Evolutionary conservation across 2,113 vertebrate species (phyloP), one percentile per base, ranked within the genome.

Genomic region (Lutjanus erythropterus): DNA sequence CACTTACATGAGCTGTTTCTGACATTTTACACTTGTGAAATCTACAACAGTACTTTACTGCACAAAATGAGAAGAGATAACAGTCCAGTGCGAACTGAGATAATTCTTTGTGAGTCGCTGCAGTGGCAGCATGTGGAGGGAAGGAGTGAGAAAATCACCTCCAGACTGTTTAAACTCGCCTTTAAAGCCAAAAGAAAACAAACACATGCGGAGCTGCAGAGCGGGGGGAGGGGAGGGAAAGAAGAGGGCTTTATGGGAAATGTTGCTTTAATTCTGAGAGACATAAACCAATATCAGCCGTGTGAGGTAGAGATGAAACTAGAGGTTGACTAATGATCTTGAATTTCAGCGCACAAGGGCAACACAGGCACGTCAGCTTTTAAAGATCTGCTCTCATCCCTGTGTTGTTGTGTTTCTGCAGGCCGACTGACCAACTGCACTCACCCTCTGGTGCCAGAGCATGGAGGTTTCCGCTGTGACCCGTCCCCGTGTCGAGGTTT

Each of bases 401-500:
- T 1, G 7, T 62, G 19, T 29, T 21, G n/a, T 9, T 64, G 39
- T 74, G 49, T 68, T n/a, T 27, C 42, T 50, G 12, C 85, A 94
- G 94, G 92, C 76, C 82, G 74, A 33, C 70, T 75, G 70, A 80
- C 35, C 65, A 94, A 95, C 84, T 95, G 95, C 83, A 81, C 75
- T 4, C 89, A 94, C 74, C 95, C 95, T 0, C 68, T 95, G 71
- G 74, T 94, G 5, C 90, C 89, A 0, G 94, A 95, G 50, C 91
- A 94, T 21, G 94, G 92, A 3, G 91, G 94, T 3, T 95, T 95
- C 89, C 92, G 87, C 81, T 95, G 95, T 3, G 88, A 93, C 0
- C 91, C 94, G 4, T 92, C 93, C 1, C 95, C 95, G 1, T 95
- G 95, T 44, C 81, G 82, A 15, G 94, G 94, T 4, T 95, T 95